Percentiles rank a stretch among this genome's conserved stretches.
phyloP scores from a whole-genome alignment of 2,113 vertebrate species.

The Antechinus flavipes region DNA sequence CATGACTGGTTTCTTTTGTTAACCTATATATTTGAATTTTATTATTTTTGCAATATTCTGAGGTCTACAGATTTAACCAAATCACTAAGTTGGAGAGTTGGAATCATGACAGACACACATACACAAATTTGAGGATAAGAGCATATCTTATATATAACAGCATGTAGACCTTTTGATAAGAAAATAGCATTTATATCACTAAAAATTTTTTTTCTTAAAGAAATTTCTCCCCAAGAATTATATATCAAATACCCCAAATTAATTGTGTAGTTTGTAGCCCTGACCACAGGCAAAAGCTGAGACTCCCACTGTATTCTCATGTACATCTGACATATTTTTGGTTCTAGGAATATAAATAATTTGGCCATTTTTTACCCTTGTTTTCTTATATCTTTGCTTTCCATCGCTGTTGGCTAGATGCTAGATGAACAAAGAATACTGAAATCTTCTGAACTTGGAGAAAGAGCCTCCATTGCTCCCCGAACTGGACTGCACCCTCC shows the following conservation, averaged over 20 bases:
- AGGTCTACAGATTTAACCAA: background rate
- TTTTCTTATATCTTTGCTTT: constrained; percentile 4
- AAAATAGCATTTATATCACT: background rate
- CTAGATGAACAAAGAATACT: background rate
- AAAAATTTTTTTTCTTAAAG: constrained; percentile 5
- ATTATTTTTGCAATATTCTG: background rate
- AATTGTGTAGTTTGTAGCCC: background rate
- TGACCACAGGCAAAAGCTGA: background rate
- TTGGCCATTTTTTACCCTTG: background rate
- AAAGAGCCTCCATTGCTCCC: background rate
- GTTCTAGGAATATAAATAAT: background rate
- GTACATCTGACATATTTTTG: background rate
- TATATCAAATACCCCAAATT: background rate
- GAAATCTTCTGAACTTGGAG: constrained; percentile 26
- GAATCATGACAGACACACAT: background rate
- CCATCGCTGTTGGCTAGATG: background rate
- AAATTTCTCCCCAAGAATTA: background rate
- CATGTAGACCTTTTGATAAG: background rate
- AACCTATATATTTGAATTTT: background rate
- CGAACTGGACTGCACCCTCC: background rate
- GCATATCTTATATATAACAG: too few species aligned
- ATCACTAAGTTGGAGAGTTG: background rate
- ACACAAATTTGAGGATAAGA: background rate
- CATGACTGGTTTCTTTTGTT: background rate
- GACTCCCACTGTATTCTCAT: background rate